phyloP scores from a whole-genome alignment of 1,140 invertebrate genomes.

The Leptopilina boulardi region DNA sequence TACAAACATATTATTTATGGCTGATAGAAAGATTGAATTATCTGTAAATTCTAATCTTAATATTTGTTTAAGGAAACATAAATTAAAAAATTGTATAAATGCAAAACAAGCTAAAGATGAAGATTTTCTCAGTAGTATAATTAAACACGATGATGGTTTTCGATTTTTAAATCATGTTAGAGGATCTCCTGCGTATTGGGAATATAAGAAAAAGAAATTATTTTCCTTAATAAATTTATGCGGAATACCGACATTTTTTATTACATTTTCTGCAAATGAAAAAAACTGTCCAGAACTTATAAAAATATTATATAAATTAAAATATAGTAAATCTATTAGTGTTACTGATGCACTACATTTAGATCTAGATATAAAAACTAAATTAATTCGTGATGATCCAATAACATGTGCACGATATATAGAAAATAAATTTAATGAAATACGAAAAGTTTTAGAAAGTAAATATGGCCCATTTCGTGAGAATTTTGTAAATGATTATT shows the following conservation, averaged over 20 bases:
- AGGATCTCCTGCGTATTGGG: conserved; percentile 43
- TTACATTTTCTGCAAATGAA: conserved; percentile 40
- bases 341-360: background rate
- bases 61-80: conserved; percentile 40
- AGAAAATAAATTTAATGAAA: conserved; percentile 3
- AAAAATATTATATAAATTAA: conserved; percentile 35
- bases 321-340: background rate
- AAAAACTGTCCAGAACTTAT: conserved; percentile 37
- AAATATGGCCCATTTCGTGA: conserved; percentile 33
- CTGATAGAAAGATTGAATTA: conserved; percentile 46
- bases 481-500: conserved; percentile 33
- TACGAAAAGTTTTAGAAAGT: conserved; percentile 20
- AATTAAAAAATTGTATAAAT: conserved; percentile 16
- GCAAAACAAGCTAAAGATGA: conserved; percentile 22
- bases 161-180: conserved; percentile 40
- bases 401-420: conserved; percentile 33
- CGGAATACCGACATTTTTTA: conserved; percentile 43
- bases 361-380: conserved; percentile 11
- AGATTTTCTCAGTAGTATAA: conserved; percentile 34
- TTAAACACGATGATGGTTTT: conserved; percentile 42
- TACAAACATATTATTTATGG: conserved; percentile 46
- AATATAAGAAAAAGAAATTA: conserved; percentile 38
- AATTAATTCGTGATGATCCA: conserved; percentile 33
- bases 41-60: conserved; percentile 38
- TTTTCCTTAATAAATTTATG: conserved; percentile 19